Evolutionary conservation across 2,888 invertebrate genomes (phyloP), one percentile per base, ranked within the genome.

Genomic region (Liodrosophila aerea): DNA sequence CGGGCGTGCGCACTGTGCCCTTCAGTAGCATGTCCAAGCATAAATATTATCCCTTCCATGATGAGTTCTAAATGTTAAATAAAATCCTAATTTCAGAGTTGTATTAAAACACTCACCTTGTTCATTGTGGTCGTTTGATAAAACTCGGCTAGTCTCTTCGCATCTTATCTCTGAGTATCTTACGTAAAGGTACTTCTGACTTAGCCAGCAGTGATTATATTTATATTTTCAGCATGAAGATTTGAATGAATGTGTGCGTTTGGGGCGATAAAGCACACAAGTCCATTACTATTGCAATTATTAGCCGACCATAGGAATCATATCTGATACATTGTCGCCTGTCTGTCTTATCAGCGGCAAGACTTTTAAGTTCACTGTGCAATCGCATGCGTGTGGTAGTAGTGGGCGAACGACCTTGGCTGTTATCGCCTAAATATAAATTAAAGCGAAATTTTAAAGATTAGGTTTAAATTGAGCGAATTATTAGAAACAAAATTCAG

Each of bases 11-110:
- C 8, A 83, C 87, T 11, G 85, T 90, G 34, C 87, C 89, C 7
- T 89, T 89, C 46, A 73, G 77, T 2, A 86, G 74, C 15, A 87
- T 89, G 89, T 60, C 75, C 2, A 56, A 67, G 0, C 89, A 89
- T 52, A 87, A 88, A 40, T 87, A 87, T 64, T 89, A 81, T 65
- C 89, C 89, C 18, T 89, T 89, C 54, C 77, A 85, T 64, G 74
- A 76, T 8, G 86, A 87, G 18, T 88, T 82, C 56, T 89, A 85
- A 50, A 33, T 9, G 39, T 37, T 53, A 13, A 69, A 61, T 57
- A 64, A 76, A 56, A 60, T 22, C 44, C 49, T 45, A 56, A 47
- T 63, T 37, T 45, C 41, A 40, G 31, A 37, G 34, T 41, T 60
- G 31, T 41, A 27, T 47, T 47, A 45, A 43, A 34, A n/a, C 22